Conservation (phyloP, 2,888 invertebrate genomes). For the Smittia sp. region DNA sequence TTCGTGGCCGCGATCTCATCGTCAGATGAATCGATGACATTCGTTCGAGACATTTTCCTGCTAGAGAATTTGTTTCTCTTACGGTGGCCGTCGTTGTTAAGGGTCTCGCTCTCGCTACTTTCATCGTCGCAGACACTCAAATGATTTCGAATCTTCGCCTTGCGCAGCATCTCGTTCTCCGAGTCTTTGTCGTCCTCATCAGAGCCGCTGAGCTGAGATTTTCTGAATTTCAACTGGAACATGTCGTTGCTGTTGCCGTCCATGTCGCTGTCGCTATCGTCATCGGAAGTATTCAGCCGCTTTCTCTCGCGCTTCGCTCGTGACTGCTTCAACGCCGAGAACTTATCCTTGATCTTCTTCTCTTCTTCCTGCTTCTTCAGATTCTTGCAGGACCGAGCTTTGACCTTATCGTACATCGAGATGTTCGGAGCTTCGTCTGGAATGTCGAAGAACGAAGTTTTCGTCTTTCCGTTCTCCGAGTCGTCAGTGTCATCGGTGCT, state of each 20-base stretch:
- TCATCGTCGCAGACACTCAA: slow-evolving; percentile 56
- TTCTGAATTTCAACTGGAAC: slow-evolving; percentile 17
- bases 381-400: slow-evolving; percentile 89
- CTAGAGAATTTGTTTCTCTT: slow-evolving; percentile 58
- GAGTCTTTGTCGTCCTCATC: slow-evolving; percentile 52
- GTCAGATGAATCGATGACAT: slow-evolving; percentile 76
- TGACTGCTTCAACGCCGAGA: slow-evolving; percentile 82
- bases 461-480: slow-evolving; percentile 64
- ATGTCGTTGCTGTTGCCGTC: slow-evolving; percentile 41
- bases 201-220: slow-evolving; percentile 22
- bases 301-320: slow-evolving; percentile 84
- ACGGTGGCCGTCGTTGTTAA: slow-evolving; percentile 38
- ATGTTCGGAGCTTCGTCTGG: slow-evolving; percentile 80
- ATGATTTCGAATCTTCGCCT: slow-evolving; percentile 55
- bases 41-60: slow-evolving; percentile 65
- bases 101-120: slow-evolving; percentile 47
- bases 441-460: slow-evolving; percentile 89
- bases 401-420: slow-evolving; percentile 97
- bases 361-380: slow-evolving; percentile 90
- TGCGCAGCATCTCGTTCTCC: slow-evolving; percentile 56
- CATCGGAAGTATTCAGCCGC: slow-evolving; percentile 84
- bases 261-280: slow-evolving; percentile 73
- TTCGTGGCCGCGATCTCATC: slow-evolving; percentile 60
- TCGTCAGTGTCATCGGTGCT: slow-evolving; percentile 53
- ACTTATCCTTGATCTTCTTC: slow-evolving; percentile 86